Evolutionary conservation across 2,888 invertebrate genomes (phyloP).

Genomic region (Drosophila setosimentum): DNA sequence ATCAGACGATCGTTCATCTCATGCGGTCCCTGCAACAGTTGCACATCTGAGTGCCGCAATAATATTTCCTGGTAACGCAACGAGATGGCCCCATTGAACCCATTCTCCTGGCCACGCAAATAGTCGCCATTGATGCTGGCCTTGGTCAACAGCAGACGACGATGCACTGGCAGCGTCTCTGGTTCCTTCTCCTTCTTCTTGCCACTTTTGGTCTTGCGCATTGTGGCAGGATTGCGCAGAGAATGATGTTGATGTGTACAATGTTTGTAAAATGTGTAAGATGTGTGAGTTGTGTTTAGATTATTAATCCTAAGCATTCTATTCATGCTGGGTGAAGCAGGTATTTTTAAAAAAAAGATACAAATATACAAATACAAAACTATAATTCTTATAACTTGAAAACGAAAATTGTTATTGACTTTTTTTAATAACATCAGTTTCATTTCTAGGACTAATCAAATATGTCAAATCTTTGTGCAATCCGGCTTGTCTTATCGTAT

Average conservation of each 20-base stretch:
- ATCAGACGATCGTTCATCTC: slow-evolving; percentile 54
- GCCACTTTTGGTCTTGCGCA: not conserved
- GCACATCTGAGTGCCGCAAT: slow-evolving; percentile 49
- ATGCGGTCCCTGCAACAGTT: slow-evolving; percentile 37
- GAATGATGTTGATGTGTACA: not conserved
- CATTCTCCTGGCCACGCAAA: not conserved
- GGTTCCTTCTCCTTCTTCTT: not conserved
- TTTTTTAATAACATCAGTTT: not conserved
- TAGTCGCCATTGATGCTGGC: not conserved
- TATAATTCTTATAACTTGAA: no score
- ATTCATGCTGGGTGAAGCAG: not conserved
- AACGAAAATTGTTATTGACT: not conserved
- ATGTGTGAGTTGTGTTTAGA: not conserved
- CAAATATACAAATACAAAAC: no score
- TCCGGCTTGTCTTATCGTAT: not conserved
- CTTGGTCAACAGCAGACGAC: not conserved
- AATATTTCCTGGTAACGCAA: slow-evolving; percentile 42
- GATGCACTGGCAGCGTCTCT: not conserved
- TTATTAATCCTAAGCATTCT: not conserved
- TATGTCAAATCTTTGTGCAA: not conserved
- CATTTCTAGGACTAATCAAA: not conserved
- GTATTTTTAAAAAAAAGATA: no score
- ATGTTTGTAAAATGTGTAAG: not conserved
- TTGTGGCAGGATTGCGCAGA: not conserved
- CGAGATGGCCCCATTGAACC: slow-evolving; percentile 8